Evolutionary conservation across 2,888 invertebrate species (phyloP), one percentile per base, ranked within the genome.

Genomic region (Caenorhabditis doughertyi): DNA sequence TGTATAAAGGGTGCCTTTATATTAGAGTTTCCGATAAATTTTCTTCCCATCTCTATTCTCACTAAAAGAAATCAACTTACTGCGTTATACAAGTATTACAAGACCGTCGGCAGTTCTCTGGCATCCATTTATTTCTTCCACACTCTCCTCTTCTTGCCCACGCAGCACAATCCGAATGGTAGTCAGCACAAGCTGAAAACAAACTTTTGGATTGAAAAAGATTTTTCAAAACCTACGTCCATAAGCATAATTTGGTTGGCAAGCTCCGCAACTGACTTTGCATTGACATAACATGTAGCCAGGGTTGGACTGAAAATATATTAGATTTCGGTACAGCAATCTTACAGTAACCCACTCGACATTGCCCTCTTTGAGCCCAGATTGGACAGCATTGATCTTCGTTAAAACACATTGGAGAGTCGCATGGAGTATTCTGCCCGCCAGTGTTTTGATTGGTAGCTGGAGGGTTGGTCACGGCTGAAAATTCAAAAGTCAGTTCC

Each of bases 271-370:
- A 55, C 84, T 84, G 9, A 89, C 88, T 47, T 86, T 81, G 56
- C 89, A 89, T 71, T 89, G 87, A 71, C 89, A 89, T 0, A 56
- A 51, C 89, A 89, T 89, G 83, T 84, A 89, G 13, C 55, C 79
- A 0, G 83, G 80, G 65, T 89, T 89, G 0, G 64, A 32, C 68
- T 81, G 74, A 21, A 74, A 70, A 29, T 35, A n/a, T 9, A 0
- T 47, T 4, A 47, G n/a, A 7, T 18, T 5, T 5, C n/a, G 44
- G 16, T 44, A 44, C 23, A 44, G 35, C 39, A 47, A n/a, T 4
- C 44, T 18, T 47, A 18, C n/a, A 47, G 44, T 47, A 47, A 18
- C 44, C 18, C 44, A 81, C 80, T n/a, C 29, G 60, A 51, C 82
- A 82, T 55, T 82, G 72, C 51, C 89, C 90, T 25, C 83, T 67